Conservation (phyloP, 2,888 invertebrate genomes). For the Amiota communis region DNA sequence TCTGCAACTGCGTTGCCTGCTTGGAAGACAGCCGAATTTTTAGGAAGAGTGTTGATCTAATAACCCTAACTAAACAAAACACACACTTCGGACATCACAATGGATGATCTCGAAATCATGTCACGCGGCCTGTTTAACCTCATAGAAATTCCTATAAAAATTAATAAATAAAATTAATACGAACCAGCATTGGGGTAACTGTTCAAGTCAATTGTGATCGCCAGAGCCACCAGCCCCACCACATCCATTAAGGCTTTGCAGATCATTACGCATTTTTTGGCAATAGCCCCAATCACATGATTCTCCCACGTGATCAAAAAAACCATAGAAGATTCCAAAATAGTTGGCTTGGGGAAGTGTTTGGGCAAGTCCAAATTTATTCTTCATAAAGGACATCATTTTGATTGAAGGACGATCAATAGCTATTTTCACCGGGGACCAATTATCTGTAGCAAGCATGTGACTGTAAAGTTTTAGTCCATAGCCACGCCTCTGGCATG, state of each 20-base stretch:
- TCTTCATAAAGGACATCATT: conserved; percentile 85
- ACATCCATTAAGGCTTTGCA: neutral
- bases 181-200: no score
- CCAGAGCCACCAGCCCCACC: neutral
- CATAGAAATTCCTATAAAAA: no score
- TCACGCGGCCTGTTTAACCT: no score
- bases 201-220: no score
- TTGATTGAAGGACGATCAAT: conserved; percentile 93
- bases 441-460: conserved; percentile 83
- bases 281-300: neutral
- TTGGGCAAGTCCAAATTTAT: conserved; percentile 80
- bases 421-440: conserved; percentile 82
- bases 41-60: no score
- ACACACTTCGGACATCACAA: no score
- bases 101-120: no score
- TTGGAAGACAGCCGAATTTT: no score
- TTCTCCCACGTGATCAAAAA: conserved; percentile 75
- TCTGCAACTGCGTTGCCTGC: no score
- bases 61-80: no score
- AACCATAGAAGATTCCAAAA: conserved; percentile 86
- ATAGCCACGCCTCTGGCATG: conserved; percentile 86
- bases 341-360: conserved; percentile 87
- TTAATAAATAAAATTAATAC: no score
- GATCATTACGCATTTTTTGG: neutral
- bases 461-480: conserved; percentile 87